Conservation (phyloP, 2,113 vertebrate genomes). For the Pheucticus melanocephalus region DNA sequence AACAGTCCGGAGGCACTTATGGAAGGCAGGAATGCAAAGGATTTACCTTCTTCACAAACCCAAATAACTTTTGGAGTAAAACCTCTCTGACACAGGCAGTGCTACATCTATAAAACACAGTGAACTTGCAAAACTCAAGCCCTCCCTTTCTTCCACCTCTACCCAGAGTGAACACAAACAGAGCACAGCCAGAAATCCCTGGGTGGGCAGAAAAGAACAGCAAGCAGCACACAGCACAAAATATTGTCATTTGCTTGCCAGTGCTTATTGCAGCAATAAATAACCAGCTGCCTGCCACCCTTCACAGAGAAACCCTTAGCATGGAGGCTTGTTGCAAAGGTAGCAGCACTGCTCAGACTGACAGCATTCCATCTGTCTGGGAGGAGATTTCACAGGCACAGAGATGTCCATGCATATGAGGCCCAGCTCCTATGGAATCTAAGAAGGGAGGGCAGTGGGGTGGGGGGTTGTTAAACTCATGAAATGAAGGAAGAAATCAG, state of each 20-base stretch:
- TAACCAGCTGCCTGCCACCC: neutral
- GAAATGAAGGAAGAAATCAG: neutral
- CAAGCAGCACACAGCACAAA: neutral
- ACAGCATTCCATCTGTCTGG: neutral
- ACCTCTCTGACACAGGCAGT: neutral
- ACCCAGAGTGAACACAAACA: neutral
- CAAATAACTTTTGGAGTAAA: neutral
- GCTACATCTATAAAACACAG: neutral
- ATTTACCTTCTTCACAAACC: neutral
- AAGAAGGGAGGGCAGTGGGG: neutral
- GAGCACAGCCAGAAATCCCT: neutral
- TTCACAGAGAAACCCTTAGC: neutral
- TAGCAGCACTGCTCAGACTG: neutral
- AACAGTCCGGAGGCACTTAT: neutral
- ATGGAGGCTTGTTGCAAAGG: neutral
- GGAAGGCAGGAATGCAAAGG: neutral
- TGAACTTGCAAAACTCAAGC: neutral
- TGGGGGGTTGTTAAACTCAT: neutral
- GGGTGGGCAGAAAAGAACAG: neutral
- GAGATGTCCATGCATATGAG: fast-evolving
- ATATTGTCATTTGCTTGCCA: neutral
- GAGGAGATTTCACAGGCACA: neutral
- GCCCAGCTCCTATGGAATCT: neutral
- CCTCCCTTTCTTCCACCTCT: neutral
- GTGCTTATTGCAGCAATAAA: neutral